These are phyloP conservation scores for Dendrolimus houi DNA, from an alignment of 2,888 invertebrate genomes.

Conservation along the genomic window DNA sequence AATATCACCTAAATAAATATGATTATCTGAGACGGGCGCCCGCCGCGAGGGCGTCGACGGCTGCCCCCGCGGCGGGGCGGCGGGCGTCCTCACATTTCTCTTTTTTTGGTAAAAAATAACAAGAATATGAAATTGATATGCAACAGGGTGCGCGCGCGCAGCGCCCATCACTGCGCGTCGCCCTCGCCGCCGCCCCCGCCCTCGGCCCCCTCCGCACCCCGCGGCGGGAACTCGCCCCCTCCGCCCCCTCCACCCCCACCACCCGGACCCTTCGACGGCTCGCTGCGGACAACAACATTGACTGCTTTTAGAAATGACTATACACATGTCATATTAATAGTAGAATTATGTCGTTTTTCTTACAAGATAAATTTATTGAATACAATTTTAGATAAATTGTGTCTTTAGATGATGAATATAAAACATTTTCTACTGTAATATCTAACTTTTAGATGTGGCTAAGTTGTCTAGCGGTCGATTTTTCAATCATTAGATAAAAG, in stretches of 20 bases:
- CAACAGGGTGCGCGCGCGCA: conserved; percentile 22
- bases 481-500: too few relatives aligned
- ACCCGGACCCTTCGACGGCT: conserved; percentile 38
- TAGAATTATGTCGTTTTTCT: too few relatives aligned
- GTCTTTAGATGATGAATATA: too few relatives aligned
- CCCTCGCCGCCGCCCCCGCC: conserved; percentile 19
- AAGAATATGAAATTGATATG: conserved; percentile 64
- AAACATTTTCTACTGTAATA: too few relatives aligned
- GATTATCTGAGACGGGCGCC: conserved; percentile 43
- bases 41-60: conserved; percentile 9
- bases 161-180: conserved; percentile 45
- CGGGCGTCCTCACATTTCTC: conserved; percentile 32
- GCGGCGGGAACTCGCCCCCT: conserved; percentile 14
- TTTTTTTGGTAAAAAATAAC: conserved; percentile 67
- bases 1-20: conserved; percentile 77
- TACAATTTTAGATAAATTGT: too few relatives aligned
- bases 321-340: too few relatives aligned
- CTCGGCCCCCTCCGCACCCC: conserved; percentile 18
- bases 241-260: conserved; percentile 17
- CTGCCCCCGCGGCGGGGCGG: conserved; percentile 9
- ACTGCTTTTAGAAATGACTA: too few relatives aligned
- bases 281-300: conserved; percentile 25
- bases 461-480: too few relatives aligned
- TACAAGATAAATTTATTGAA: too few relatives aligned
- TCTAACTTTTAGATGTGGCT: too few relatives aligned